Evolutionary conservation across 2,888 invertebrate species (phyloP), one percentile per base, ranked within the genome.

Genomic region (Creontiades dilutus): DNA sequence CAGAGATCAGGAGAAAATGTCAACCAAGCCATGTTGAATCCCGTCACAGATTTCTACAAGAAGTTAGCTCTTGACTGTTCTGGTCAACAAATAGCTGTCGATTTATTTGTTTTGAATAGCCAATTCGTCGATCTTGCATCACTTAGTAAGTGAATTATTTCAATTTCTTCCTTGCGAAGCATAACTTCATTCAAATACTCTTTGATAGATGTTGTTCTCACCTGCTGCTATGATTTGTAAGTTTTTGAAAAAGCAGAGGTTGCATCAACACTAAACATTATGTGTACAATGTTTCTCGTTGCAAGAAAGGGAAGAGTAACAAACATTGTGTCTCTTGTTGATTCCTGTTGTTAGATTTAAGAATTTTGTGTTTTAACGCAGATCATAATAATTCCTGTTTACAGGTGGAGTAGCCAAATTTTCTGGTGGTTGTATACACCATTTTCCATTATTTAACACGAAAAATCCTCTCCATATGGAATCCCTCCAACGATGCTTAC

Each of bases 11-110:
- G 96, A 11, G 96, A 97, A 93, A 98, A 98, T 91, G 96, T 97
- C 57, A 95, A 96, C 0, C 97, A 98, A 93, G 47, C 90, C 11
- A 89, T 90, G 55, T 94, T 99, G 91, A 98, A 97, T 93, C 99
- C 99, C 0, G 98, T 98, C 2, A 99, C 98, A 0, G 99, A 99
- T 94, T 99, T 99, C 94, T 98, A 98, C 94, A 99, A 99, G 94
- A 96, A 98, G 81, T 94, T 98, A 52, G 98, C 99, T 0, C 94
- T 99, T 84, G 99, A 99, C 93, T 99, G 99, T 93, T 98, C 98
- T 92, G 98, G 97, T 0, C 98, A 98, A 92, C 99, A 99, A 93
- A 96, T 99, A 86, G 98, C 98, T 9, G 97, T 99, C 1, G 99
- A 99, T 94, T 93, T 99, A 92, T 99, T 99, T 94, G 94, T 99